Conservation (phyloP, 2,113 vertebrate species). For the Thamnophis sirtalis region DNA sequence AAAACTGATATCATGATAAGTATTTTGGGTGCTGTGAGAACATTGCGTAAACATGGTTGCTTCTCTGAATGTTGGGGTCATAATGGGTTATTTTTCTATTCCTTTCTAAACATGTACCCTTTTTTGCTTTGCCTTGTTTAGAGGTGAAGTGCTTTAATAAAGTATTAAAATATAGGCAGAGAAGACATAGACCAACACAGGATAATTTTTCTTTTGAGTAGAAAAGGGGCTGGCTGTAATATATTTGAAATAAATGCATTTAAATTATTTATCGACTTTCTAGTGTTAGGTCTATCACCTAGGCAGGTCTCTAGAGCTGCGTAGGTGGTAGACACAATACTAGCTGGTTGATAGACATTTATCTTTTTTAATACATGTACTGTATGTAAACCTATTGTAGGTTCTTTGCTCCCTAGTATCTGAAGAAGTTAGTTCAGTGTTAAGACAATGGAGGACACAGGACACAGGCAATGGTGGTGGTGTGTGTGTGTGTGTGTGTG, state of each 20-base stretch:
- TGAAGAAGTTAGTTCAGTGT: background rate
- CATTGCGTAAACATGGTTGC: background rate
- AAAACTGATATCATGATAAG: background rate
- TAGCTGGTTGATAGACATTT: background rate
- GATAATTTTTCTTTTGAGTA: background rate
- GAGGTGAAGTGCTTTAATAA: background rate
- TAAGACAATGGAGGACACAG: background rate
- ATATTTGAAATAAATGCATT: background rate
- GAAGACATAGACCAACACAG: background rate
- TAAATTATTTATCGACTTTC: background rate
- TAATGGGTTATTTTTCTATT: background rate
- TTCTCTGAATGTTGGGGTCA: background rate
- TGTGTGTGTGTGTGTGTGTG: background rate
- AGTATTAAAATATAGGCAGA: background rate
- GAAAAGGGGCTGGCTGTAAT: background rate
- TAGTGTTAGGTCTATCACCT: background rate
- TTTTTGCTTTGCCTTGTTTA: background rate
- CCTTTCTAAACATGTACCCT: background rate
- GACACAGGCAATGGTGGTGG: slow-evolving; percentile 18
- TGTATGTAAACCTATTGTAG: background rate
- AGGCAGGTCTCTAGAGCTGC: background rate
- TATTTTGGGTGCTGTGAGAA: background rate
- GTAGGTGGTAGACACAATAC: background rate
- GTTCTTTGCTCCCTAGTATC: slow-evolving; percentile 3
- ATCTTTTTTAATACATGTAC: background rate